phyloP scores from a whole-genome alignment of 2,113 vertebrate species.

The Lucifuga dentata region DNA sequence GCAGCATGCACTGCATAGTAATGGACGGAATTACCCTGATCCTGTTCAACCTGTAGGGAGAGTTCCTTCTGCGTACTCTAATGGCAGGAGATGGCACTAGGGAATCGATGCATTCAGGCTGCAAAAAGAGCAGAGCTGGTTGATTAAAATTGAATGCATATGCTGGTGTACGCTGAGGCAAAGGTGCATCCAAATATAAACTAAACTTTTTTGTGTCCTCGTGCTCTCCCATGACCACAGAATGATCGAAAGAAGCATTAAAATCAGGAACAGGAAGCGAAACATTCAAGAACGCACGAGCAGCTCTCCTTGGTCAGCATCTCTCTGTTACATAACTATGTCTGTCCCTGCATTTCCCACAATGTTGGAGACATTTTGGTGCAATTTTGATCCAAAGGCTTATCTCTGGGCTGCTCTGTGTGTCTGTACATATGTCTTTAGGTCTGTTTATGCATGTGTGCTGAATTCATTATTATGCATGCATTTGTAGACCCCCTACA shows the following conservation, averaged over 20 bases:
- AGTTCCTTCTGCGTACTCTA: constrained; percentile 26
- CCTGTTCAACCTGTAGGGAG: constrained; percentile 43
- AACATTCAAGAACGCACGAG: constrained; percentile 3
- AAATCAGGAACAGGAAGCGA: constrained; percentile 1
- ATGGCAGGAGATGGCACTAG: constrained; percentile 33
- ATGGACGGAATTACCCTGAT: constrained; percentile 2
- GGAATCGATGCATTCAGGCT: constrained; percentile 47
- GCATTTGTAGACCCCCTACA: constrained; percentile 38
- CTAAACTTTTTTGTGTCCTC: constrained; percentile 11
- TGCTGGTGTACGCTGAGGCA: constrained; percentile 50
- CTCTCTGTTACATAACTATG: constrained; percentile 57
- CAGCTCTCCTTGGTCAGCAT: constrained; percentile 56
- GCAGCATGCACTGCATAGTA: constrained; percentile 22
- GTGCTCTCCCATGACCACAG: background rate
- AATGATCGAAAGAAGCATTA: background rate
- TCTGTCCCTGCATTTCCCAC: constrained; percentile 20
- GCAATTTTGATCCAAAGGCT: constrained; percentile 62
- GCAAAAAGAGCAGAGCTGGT: constrained; percentile 32
- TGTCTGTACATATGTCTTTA: constrained; percentile 18
- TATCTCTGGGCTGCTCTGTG: constrained; percentile 41
- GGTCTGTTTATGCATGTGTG: constrained; percentile 9
- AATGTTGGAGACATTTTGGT: constrained; percentile 50
- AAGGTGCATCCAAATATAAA: constrained; percentile 62
- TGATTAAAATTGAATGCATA: constrained; percentile 70
- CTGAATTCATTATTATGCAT: constrained; percentile 40